Evolutionary conservation across 2,113 vertebrate species (phyloP).

Genomic region (Hemichromis elongatus): DNA sequence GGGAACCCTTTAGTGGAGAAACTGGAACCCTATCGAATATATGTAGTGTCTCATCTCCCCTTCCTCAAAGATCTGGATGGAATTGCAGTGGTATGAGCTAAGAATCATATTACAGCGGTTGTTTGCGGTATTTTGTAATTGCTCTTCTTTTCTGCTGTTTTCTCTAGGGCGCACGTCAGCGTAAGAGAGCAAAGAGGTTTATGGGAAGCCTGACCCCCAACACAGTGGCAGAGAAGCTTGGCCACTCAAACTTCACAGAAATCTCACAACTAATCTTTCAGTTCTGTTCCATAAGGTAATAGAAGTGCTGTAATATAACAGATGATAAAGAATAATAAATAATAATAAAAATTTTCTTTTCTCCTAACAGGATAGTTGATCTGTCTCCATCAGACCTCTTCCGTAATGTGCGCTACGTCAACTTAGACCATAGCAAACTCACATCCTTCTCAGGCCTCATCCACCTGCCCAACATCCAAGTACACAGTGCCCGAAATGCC

Average conservation of each 20-base stretch:
- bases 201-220: slow-evolving; percentile 80
- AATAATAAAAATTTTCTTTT: neutral
- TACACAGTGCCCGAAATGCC: slow-evolving; percentile 24
- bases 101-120: neutral
- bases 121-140: neutral
- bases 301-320: neutral
- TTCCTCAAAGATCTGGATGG: slow-evolving; percentile 85
- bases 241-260: slow-evolving; percentile 77
- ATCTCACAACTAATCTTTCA: slow-evolving; percentile 77
- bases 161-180: slow-evolving; percentile 75
- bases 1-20: slow-evolving; percentile 79
- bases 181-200: slow-evolving; percentile 81
- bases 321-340: neutral
- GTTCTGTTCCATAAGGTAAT: slow-evolving; percentile 78
- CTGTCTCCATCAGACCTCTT: slow-evolving; percentile 76
- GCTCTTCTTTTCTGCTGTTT: slow-evolving; percentile 28
- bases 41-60: slow-evolving; percentile 81
- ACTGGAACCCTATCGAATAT: slow-evolving; percentile 81
- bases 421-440: slow-evolving; percentile 82
- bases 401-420: slow-evolving; percentile 69
- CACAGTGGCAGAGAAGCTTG: slow-evolving; percentile 80
- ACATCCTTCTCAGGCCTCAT: slow-evolving; percentile 82
- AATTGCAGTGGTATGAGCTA: slow-evolving; percentile 68
- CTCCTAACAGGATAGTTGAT: slow-evolving; percentile 69
- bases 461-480: slow-evolving; percentile 79